phyloP scores from a whole-genome alignment of 2,113 vertebrate species.

The Gobio gobio region DNA sequence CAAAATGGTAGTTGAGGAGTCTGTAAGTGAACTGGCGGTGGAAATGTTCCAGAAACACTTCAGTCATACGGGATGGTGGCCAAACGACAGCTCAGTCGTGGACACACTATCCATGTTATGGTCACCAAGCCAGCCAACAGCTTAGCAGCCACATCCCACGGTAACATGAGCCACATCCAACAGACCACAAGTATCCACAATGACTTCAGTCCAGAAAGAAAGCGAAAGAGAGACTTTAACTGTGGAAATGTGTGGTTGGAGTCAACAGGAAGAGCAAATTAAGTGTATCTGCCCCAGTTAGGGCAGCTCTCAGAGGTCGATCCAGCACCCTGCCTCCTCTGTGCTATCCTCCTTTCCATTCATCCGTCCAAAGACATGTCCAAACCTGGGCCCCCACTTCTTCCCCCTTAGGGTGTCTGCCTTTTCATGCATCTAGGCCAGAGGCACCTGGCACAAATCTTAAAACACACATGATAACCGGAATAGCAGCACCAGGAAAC shows the following conservation, averaged over 20 bases:
- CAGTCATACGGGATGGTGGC: background rate
- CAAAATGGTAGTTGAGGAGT: background rate
- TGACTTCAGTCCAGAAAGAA: constrained; percentile 28
- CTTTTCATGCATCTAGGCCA: constrained; percentile 63
- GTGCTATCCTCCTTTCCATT: background rate
- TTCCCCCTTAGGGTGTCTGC: constrained; percentile 16
- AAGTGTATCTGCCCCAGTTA: constrained; percentile 64
- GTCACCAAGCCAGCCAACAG: constrained; percentile 33
- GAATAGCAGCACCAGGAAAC: constrained; percentile 63
- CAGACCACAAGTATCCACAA: background rate
- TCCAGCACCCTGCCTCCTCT: constrained; percentile 63
- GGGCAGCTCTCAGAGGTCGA: constrained; percentile 66
- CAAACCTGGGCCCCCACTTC: background rate
- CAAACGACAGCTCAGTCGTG: constrained; percentile 40
- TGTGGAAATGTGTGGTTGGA: background rate
- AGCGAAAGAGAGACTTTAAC: constrained; percentile 15
- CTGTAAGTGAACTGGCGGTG: constrained; percentile 14
- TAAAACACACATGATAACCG: constrained; percentile 65
- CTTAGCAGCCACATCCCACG: constrained; percentile 39
- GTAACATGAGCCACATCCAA: constrained; percentile 21
- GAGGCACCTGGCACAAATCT: constrained; percentile 71
- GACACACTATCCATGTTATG: constrained; percentile 15
- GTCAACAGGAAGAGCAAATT: constrained; percentile 40
- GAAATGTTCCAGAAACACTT: constrained; percentile 38
- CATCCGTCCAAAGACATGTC: constrained; percentile 11